Conservation (phyloP, 2,113 vertebrate genomes). For the Perccottus glenii region DNA sequence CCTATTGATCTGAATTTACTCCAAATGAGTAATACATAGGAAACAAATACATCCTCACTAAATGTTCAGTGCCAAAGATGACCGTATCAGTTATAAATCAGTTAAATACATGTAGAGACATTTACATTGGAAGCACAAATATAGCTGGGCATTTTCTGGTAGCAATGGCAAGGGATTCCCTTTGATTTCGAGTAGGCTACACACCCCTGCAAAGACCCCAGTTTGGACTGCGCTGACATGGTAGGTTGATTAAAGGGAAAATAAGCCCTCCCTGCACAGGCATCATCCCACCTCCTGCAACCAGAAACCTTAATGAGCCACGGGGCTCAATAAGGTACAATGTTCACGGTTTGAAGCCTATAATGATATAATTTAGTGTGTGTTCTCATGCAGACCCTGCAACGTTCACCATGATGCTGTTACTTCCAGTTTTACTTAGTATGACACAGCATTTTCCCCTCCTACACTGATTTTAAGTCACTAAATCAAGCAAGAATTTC, state of each 20-base stretch:
- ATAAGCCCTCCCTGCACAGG: conserved; percentile 55
- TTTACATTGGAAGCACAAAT: background rate
- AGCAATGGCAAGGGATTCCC: conserved; percentile 64
- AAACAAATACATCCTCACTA: conserved; percentile 10
- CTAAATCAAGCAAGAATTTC: conserved; percentile 36
- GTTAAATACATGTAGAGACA: background rate
- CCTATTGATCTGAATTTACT: background rate
- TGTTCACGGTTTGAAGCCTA: conserved; percentile 22
- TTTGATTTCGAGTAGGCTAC: conserved; percentile 47
- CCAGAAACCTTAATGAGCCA: conserved; percentile 55
- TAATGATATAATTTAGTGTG: background rate
- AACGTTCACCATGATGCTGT: conserved; percentile 17
- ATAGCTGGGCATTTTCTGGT: conserved; percentile 23
- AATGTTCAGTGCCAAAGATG: background rate
- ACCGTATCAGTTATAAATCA: background rate
- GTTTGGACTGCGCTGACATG: conserved; percentile 65
- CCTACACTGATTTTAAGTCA: conserved; percentile 11
- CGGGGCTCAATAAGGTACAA: conserved; percentile 10
- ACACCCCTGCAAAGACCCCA: conserved; percentile 61
- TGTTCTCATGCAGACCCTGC: conserved; percentile 4
- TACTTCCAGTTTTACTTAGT: conserved; percentile 36
- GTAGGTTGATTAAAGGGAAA: conserved; percentile 70
- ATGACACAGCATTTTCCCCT: conserved; percentile 65
- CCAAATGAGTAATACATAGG: background rate
- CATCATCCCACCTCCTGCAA: conserved; percentile 60